Percentiles rank a stretch among this genome's conserved stretches.
phyloP scores from a whole-genome alignment of 1,140 invertebrate genomes.

The Heliconius himera region DNA sequence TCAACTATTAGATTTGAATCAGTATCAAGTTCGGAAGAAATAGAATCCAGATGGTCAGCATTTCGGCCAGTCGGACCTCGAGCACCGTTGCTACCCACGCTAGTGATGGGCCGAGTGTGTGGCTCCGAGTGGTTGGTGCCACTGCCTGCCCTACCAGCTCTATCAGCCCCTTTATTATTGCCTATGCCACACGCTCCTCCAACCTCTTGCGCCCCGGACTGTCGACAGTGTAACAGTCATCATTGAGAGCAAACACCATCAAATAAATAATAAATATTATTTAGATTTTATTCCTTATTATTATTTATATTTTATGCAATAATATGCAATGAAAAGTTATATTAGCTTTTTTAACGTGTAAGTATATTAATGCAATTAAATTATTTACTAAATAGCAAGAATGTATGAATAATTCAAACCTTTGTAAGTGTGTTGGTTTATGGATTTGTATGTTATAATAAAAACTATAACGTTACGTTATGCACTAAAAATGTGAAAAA shows the following conservation, averaged over 20 bases:
- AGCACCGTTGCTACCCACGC: constrained; percentile 62
- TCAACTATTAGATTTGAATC: constrained; percentile 53
- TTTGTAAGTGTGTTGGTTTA: no score
- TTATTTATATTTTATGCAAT: neutral
- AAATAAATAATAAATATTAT: neutral
- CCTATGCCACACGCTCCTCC: constrained; percentile 60
- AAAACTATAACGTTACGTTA: no score
- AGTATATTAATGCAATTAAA: no score
- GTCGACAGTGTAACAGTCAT: constrained; percentile 68
- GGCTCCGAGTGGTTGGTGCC: constrained; percentile 75
- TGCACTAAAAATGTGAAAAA: no score
- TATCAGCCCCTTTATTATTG: constrained; percentile 62
- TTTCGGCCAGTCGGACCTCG: constrained; percentile 70
- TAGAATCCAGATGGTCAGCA: constrained; percentile 67
- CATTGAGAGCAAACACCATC: constrained; percentile 38
- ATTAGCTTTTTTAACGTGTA: neutral
- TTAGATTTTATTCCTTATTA: neutral
- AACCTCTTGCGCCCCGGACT: constrained; percentile 62
- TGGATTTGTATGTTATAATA: no score
- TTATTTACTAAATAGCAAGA: no score
- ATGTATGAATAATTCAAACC: no score
- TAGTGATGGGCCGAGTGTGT: constrained; percentile 75
- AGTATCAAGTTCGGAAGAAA: constrained; percentile 66
- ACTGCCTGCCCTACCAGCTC: constrained; percentile 60
- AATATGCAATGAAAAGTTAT: no score